Evolutionary conservation across 1,140 invertebrate genomes (phyloP).

Genomic region (Probaryconus sp.): DNA sequence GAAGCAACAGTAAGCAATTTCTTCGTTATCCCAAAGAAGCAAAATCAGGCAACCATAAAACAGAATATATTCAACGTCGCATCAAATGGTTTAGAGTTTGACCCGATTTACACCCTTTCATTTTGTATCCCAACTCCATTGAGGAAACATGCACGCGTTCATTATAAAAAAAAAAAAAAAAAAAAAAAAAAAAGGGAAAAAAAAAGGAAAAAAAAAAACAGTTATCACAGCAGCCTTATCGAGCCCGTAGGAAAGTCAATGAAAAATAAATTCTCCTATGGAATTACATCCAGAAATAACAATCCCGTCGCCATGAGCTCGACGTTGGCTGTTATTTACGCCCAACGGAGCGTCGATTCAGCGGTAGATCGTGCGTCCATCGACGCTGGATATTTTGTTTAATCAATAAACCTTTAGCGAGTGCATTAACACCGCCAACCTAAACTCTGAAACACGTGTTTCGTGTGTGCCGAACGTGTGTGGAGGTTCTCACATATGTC

Average conservation of each 20-base stretch:
- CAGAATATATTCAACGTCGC: too few relatives aligned
- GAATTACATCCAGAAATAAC: constrained; percentile 26
- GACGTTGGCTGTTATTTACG: constrained; percentile 24
- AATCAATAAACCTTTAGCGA: constrained; percentile 51
- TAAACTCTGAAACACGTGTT: constrained; percentile 21
- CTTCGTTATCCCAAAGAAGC: too few relatives aligned
- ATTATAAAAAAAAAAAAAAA: too few relatives aligned
- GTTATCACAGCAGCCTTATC: too few relatives aligned
- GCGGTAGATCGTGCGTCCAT: neutral
- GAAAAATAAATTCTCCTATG: constrained; percentile 26
- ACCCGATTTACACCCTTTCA: too few relatives aligned
- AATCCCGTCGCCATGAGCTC: constrained; percentile 7
- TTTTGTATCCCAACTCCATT: too few relatives aligned
- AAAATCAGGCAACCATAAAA: too few relatives aligned
- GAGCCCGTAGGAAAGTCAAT: constrained; percentile 22
- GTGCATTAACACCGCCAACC: constrained; percentile 41
- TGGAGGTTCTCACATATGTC: too few relatives aligned
- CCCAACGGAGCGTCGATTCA: constrained; percentile 15
- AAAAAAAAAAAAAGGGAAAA: too few relatives aligned
- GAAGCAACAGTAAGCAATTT: too few relatives aligned
- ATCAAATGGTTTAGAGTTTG: too few relatives aligned
- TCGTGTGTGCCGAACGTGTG: constrained; percentile 12
- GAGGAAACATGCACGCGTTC: constrained; percentile 18
- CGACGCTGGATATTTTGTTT: constrained; percentile 30
- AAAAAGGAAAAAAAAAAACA: too few relatives aligned